Evolutionary conservation across 2,113 vertebrate species (phyloP).

Genomic region (Petaurus breviceps): DNA sequence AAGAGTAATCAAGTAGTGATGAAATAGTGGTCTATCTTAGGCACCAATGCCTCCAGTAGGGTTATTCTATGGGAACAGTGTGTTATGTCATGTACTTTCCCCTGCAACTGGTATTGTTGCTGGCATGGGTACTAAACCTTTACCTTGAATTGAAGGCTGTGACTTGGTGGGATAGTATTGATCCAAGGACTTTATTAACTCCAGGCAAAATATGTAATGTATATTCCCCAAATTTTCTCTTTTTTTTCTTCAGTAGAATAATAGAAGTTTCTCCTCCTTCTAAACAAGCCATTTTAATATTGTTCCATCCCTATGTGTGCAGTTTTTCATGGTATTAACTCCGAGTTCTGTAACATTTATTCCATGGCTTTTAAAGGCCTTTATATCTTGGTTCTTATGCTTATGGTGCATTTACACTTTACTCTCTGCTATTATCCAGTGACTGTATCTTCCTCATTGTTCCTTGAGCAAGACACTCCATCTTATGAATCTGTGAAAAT

Average conservation of each 20-base stretch:
- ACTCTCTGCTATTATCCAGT: not conserved
- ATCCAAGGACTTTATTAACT: not conserved
- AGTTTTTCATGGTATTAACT: not conserved
- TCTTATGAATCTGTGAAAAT: not conserved
- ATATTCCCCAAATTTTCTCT: not conserved
- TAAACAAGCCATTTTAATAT: not conserved
- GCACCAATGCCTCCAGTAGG: not conserved
- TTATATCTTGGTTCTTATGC: not conserved
- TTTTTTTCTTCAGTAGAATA: not conserved
- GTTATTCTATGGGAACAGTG: not conserved
- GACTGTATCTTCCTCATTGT: not conserved
- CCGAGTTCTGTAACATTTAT: not conserved
- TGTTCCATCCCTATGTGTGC: rapidly evolving
- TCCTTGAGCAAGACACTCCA: not conserved
- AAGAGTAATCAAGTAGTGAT: not conserved
- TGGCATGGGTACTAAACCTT: not conserved
- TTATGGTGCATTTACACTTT: not conserved
- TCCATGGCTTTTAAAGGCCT: not conserved
- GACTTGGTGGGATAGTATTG: not conserved
- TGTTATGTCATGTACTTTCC: not conserved
- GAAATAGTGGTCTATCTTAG: not conserved
- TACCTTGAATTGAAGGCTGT: not conserved
- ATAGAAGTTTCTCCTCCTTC: not conserved
- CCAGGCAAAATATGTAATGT: not conserved
- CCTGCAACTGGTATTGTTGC: not conserved